Percentiles rank a stretch among this genome's conserved stretches.
These are phyloP conservation scores for Sycophila sp. DNA, from an alignment of 1,140 invertebrate genomes.

Conservation along the genomic window DNA sequence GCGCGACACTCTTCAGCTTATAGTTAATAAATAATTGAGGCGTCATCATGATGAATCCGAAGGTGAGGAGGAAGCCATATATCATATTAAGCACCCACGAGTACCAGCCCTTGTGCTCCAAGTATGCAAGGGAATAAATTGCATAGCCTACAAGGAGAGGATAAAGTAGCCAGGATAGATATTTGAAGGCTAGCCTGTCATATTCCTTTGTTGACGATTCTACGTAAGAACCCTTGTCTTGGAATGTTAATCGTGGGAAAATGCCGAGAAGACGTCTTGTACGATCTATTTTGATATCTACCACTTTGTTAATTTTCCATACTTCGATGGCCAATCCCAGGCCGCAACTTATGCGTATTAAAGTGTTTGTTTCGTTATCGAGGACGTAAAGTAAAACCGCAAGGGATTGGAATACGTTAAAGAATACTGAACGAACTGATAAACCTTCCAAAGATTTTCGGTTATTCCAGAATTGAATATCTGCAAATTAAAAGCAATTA, in stretches of 20 bases:
- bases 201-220: constrained; percentile 95
- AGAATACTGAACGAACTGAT: constrained; percentile 98
- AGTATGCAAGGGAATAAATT: constrained; percentile 95
- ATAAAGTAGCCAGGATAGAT: constrained; percentile 95
- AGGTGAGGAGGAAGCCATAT: constrained; percentile 97
- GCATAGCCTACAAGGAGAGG: constrained; percentile 93
- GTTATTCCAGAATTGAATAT: constrained; percentile 99
- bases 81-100: constrained; percentile 93
- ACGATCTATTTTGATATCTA: constrained; percentile 84
- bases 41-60: constrained; percentile 99
- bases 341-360: constrained; percentile 91
- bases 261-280: constrained; percentile 80
- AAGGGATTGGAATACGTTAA: constrained; percentile 96
- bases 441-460: constrained; percentile 96
- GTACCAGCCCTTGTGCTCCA: constrained; percentile 99
- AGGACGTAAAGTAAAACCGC: constrained; percentile 96
- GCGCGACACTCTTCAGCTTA: constrained; percentile 98
- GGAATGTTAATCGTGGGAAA: constrained; percentile 83
- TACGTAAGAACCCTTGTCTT: constrained; percentile 96
- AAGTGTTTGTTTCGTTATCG: constrained; percentile 98
- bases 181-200: constrained; percentile 95
- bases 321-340: constrained; percentile 97
- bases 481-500: constrained; percentile 65
- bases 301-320: constrained; percentile 99
- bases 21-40: constrained; percentile 99